These are phyloP conservation scores for Perca fluviatilis DNA, from an alignment of 2,113 vertebrate species.

Conservation along the genomic window DNA sequence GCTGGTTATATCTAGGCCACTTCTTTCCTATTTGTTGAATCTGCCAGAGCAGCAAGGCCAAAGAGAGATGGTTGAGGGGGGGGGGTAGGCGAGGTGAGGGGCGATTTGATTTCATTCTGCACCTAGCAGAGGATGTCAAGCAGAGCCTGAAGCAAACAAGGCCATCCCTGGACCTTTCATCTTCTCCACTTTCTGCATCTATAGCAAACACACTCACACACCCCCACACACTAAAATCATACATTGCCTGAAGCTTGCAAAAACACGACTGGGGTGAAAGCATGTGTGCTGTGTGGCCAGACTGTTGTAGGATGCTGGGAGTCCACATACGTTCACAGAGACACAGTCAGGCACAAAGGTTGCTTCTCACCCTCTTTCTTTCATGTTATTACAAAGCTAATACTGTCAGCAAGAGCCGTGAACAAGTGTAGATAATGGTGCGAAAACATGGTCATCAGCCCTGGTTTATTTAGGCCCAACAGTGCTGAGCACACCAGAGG, in stretches of 20 bases:
- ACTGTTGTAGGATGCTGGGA: conserved; percentile 3
- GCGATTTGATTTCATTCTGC: conserved; percentile 48
- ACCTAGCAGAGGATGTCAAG: conserved; percentile 50
- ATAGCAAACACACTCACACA: background rate
- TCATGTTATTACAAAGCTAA: conserved; percentile 11
- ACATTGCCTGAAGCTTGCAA: background rate
- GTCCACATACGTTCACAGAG: background rate
- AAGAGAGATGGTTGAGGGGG: background rate
- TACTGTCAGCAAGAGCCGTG: conserved; percentile 23
- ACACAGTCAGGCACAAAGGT: background rate
- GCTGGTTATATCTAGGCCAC: conserved; percentile 74
- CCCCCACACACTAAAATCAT: background rate
- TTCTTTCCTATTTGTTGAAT: conserved; percentile 52
- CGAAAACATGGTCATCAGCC: conserved; percentile 19
- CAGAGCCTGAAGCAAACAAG: conserved; percentile 56
- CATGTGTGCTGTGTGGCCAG: background rate
- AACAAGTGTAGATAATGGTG: conserved; percentile 26
- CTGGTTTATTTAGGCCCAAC: conserved; percentile 1
- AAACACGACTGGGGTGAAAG: background rate
- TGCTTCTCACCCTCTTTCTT: background rate
- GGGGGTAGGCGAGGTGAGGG: background rate
- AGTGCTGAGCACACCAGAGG: background rate
- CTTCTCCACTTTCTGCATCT: conserved; percentile 43
- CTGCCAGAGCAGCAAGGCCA: conserved; percentile 38
- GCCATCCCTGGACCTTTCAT: conserved; percentile 57